Percentiles rank a stretch among this genome's conserved stretches.
Evolutionary conservation across 1,140 invertebrate species (phyloP).

Genomic region (Achroia grisella): DNA sequence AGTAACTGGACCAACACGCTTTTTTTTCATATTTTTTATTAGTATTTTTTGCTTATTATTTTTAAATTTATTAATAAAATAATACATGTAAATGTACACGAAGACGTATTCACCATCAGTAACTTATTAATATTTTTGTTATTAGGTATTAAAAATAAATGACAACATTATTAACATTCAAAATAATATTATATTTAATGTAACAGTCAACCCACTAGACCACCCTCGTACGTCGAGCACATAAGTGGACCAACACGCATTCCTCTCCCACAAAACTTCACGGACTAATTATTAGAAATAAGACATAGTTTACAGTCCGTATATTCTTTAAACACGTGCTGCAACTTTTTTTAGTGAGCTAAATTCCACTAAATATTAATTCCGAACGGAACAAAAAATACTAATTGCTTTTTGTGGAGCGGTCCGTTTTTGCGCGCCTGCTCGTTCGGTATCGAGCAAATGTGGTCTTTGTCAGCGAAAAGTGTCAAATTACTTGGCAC

Average conservation of each 20-base stretch:
- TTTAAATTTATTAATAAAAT: too few relatives aligned
- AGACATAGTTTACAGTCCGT: conserved; percentile 57
- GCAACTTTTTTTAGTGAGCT: conserved; percentile 29
- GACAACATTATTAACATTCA: too few relatives aligned
- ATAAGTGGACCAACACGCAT: conserved; percentile 9
- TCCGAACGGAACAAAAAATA: conserved; percentile 56
- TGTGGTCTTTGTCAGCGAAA: conserved; percentile 68
- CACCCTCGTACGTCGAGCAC: conserved; percentile 18
- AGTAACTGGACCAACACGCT: too few relatives aligned
- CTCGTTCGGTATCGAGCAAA: conserved; percentile 48
- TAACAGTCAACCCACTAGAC: conserved; percentile 9
- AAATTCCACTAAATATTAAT: conserved; percentile 68
- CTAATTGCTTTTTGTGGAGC: conserved; percentile 69
- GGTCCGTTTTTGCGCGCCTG: conserved; percentile 49
- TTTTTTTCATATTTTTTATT: too few relatives aligned
- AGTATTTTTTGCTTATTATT: too few relatives aligned
- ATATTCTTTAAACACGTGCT: conserved; percentile 65
- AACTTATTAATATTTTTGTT: too few relatives aligned
- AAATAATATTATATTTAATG: too few relatives aligned
- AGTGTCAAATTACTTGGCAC: conserved; percentile 71
- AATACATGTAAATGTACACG: too few relatives aligned
- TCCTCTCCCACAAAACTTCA: conserved; percentile 33
- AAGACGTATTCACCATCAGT: too few relatives aligned
- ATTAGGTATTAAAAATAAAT: too few relatives aligned
- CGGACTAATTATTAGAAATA: conserved; percentile 70